Evolutionary conservation across 1,140 invertebrate species (phyloP).

Genomic region (Zaprionus lachaisei): DNA sequence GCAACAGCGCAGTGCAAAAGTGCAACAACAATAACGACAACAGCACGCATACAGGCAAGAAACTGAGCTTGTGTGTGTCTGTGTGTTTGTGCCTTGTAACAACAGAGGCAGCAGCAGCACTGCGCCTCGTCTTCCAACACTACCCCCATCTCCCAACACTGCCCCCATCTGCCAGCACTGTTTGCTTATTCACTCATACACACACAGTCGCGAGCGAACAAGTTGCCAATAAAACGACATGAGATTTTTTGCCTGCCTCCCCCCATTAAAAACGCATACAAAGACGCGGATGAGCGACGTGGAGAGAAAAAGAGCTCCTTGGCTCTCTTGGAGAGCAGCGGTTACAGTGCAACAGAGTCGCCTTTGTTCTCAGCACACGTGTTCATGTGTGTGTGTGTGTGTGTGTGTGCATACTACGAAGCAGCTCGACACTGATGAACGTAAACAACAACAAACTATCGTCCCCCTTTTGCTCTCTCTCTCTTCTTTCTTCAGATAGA

Average conservation of each 20-base stretch:
- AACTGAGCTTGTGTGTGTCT: slow-evolving; percentile 31
- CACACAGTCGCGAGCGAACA: slow-evolving; percentile 40
- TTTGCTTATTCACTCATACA: slow-evolving; percentile 44
- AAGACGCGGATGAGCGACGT: slow-evolving; percentile 4
- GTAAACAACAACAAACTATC: slow-evolving; percentile 35
- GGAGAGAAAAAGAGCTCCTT: background rate
- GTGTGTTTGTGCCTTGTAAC: slow-evolving; percentile 55
- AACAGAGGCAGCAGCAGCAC: slow-evolving; percentile 33
- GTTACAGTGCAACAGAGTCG: slow-evolving; percentile 14
- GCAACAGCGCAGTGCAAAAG: slow-evolving; percentile 22
- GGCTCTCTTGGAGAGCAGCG: slow-evolving; percentile 6
- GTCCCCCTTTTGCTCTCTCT: background rate
- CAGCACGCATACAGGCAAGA: slow-evolving; percentile 62
- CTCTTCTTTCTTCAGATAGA: background rate
- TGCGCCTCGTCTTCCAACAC: background rate
- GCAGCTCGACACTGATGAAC: slow-evolving; percentile 1
- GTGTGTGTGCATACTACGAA: background rate
- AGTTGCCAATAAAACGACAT: slow-evolving; percentile 51
- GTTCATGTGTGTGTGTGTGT: background rate
- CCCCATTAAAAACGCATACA: slow-evolving; percentile 11
- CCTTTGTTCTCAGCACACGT: background rate
- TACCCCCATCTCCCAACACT: background rate
- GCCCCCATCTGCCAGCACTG: background rate
- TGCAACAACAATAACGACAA: slow-evolving; percentile 46
- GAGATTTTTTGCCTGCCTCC: slow-evolving; percentile 29